phyloP scores from a whole-genome alignment of 2,888 invertebrate species.

The Torymus aiolomorphi region DNA sequence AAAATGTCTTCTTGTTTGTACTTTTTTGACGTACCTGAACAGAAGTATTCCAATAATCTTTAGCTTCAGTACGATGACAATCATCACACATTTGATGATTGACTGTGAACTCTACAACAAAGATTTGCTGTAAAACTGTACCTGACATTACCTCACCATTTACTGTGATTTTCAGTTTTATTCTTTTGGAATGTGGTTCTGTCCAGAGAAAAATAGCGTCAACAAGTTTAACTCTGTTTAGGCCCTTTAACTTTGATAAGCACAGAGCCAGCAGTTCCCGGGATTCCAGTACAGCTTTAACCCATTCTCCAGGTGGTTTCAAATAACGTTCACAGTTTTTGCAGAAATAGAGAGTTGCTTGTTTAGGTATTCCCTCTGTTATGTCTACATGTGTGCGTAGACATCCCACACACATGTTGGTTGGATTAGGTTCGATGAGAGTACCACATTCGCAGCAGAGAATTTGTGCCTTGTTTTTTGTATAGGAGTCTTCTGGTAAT shows the following conservation, averaged over 20 bases:
- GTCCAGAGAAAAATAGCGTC: slow-evolving; percentile 99
- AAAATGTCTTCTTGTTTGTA: slow-evolving; percentile 97
- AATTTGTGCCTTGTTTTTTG: slow-evolving; percentile 22
- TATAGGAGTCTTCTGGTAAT: slow-evolving; percentile 7
- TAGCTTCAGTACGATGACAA: slow-evolving; percentile 97
- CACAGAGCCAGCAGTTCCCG: slow-evolving; percentile 93
- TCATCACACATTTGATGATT: slow-evolving; percentile 97
- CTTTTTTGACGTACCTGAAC: slow-evolving; percentile 92
- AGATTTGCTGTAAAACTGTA: slow-evolving; percentile 94
- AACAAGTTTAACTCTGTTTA: slow-evolving; percentile 91
- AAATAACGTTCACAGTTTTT: slow-evolving; percentile 96
- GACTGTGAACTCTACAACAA: slow-evolving; percentile 94
- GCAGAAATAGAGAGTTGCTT: slow-evolving; percentile 92
- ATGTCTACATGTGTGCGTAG: slow-evolving; percentile 94
- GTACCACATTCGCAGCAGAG: slow-evolving; percentile 97
- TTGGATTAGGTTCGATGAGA: slow-evolving; percentile 94
- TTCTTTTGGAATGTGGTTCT: slow-evolving; percentile 97
- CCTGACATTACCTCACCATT: slow-evolving; percentile 96
- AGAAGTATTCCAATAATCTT: slow-evolving; percentile 96
- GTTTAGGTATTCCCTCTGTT: slow-evolving; percentile 96
- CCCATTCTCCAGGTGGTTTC: slow-evolving; percentile 94
- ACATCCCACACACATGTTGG: slow-evolving; percentile 98
- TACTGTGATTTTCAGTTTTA: slow-evolving; percentile 95
- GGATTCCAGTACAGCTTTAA: slow-evolving; percentile 91
- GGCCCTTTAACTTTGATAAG: slow-evolving; percentile 92